A percentile compares a stretch with the other conserved stretches of the same genome.
phyloP scores from a whole-genome alignment of 2,888 invertebrate species.

The Cyaniris semiargus region DNA sequence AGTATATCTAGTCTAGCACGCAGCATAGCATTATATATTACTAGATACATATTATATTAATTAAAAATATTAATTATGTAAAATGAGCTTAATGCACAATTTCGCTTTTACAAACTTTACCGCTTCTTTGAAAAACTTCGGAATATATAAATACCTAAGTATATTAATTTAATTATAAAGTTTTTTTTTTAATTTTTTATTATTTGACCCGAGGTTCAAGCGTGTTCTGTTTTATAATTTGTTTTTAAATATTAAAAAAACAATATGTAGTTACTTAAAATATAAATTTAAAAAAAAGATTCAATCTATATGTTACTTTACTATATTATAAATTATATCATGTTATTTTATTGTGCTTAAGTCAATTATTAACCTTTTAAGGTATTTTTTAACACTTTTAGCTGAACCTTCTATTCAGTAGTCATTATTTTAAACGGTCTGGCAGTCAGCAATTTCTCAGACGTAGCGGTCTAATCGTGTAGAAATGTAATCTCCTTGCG shows the following conservation, averaged over 20 bases:
- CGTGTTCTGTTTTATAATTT: not conserved
- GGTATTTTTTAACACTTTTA: not conserved
- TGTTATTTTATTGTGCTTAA: too few relatives aligned
- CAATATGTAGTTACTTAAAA: too few relatives aligned
- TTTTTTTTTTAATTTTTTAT: not conserved
- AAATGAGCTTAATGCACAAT: too few relatives aligned
- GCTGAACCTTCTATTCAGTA: not conserved
- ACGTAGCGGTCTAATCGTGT: not conserved
- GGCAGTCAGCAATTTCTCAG: not conserved
- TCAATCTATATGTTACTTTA: too few relatives aligned
- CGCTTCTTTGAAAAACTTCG: not conserved
- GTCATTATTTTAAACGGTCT: not conserved
- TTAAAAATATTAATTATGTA: too few relatives aligned
- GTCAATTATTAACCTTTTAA: too few relatives aligned
- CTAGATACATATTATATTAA: too few relatives aligned
- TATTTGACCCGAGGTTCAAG: not conserved
- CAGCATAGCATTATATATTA: too few relatives aligned
- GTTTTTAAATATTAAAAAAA: not conserved
- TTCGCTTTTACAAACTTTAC: too few relatives aligned
- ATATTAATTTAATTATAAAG: not conserved
- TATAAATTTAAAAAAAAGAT: too few relatives aligned
- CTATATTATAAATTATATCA: too few relatives aligned
- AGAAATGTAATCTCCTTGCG: conserved; percentile 8
- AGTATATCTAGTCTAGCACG: too few relatives aligned
- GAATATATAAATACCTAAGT: not conserved